Base-by-base conservation (phyloP, 1,140 invertebrate genomes). In the Sipha flava region DNA sequence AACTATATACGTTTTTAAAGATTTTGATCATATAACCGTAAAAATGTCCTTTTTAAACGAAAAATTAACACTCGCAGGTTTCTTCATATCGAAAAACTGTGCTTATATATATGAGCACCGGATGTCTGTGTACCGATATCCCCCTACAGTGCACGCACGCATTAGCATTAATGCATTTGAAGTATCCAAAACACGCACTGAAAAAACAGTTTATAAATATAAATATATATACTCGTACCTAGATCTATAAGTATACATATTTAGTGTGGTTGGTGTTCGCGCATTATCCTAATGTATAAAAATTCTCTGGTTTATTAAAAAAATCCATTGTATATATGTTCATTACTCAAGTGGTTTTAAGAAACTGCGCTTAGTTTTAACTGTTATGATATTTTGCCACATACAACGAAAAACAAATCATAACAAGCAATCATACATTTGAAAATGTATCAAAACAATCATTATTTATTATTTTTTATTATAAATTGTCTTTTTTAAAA, bases 151-250 rank as follows among this genome's bases (percentile, higher is more conserved):
- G 72, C 9, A 23, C 12, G 37, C 62, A 18, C 62, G 31, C 70
- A 73, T 73, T 73, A 73, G 72, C 72, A 59, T 77, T 59, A 59
- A 59, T 59, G 73, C 49, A 77, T 52, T 77, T 59, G 73, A 77
- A 57, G 43, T 77, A 77, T 57, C 73, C 52, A 40, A 59, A 77
- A 59, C 73, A 59, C 52, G 73, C 52, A 59, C 34, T 6, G 45
- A 57, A 26, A 40, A 40, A 77, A 70, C 10, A n/a, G 16, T 47
- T 70, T 70, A 70, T 70, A 70, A 70, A 70, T 70, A 68, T 23
- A 66, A 66, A 18, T 57, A 54, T 34, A 64, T 37, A 64, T 66
- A n/a, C n/a, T n/a, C n/a, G n/a, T n/a, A n/a, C n/a, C n/a, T n/a
- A n/a, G n/a, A n/a, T n/a, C n/a, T n/a, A n/a, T n/a, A n/a, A n/a